A percentile compares a stretch with the other conserved stretches of the same genome.
Conservation (phyloP, 2,888 invertebrate species). For the Muscina levida region DNA sequence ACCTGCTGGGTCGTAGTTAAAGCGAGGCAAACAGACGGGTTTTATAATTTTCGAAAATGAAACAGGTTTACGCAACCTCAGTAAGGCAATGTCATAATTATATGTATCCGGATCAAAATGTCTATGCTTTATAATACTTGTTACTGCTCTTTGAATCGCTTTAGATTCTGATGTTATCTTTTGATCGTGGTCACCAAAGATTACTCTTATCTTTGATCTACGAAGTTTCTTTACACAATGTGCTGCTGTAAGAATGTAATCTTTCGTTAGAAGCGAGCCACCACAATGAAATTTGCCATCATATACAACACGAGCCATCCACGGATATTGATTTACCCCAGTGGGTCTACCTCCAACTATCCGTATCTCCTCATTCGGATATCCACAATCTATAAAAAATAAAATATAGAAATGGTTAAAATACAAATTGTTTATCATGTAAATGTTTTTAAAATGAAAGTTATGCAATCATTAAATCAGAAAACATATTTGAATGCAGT, state of each 20-base stretch:
- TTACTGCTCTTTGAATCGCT: slow-evolving; percentile 90
- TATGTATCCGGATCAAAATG: slow-evolving; percentile 92
- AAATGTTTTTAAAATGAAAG: too few species aligned
- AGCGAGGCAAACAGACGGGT: slow-evolving; percentile 88
- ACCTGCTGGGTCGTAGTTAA: slow-evolving; percentile 82
- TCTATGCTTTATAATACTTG: slow-evolving; percentile 88
- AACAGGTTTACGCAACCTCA: slow-evolving; percentile 89
- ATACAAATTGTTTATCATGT: background rate
- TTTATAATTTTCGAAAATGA: slow-evolving; percentile 83
- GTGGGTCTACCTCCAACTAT: slow-evolving; percentile 92
- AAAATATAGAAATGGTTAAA: slow-evolving; percentile 68
- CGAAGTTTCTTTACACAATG: slow-evolving; percentile 90
- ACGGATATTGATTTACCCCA: slow-evolving; percentile 90
- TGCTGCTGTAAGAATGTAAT: slow-evolving; percentile 92
- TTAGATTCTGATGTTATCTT: slow-evolving; percentile 88
- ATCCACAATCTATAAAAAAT: slow-evolving; percentile 92
- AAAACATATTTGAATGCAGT: too few species aligned
- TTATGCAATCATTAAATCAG: too few species aligned
- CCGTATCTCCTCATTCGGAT: slow-evolving; percentile 91
- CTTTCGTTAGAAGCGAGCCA: slow-evolving; percentile 89
- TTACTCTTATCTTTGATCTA: slow-evolving; percentile 89
- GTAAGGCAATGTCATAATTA: slow-evolving; percentile 91
- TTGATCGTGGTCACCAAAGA: slow-evolving; percentile 92
- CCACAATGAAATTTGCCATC: slow-evolving; percentile 95
- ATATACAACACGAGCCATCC: slow-evolving; percentile 92